Evolutionary conservation across 1,140 invertebrate genomes (phyloP), one percentile per base, ranked within the genome.

Genomic region (Belonocnema kinseyi): DNA sequence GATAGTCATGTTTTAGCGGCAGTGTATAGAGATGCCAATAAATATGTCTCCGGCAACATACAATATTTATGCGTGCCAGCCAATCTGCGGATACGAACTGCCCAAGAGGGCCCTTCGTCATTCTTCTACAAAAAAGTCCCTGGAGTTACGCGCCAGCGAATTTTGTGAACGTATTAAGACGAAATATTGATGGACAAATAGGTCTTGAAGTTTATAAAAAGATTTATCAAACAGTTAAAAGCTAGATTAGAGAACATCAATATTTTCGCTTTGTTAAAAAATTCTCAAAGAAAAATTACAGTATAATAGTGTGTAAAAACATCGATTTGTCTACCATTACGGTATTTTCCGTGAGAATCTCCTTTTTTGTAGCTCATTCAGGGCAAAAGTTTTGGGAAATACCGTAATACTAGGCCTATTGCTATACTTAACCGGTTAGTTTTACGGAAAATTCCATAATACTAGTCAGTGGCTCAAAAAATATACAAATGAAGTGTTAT

Each of bases 51-150:
- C 71, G 83, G 33, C 83, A 83, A 78, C 86, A 89, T 90, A 88
- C 87, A 90, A 90, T 90, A 90, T 90, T 89, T 88, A 90, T 90
- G 88, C 75, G 81, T 77, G 83, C 80, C 81, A 52, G 84, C 81
- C 83, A 85, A 85, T 85, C 84, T 86, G 85, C 82, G 83, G 84
- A 85, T 87, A 85, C 80, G 78, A 74, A 77, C 61, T 53, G 77
- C 61, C 75, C 61, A 71, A 70, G 58, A 78, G 80, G 77, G 77
- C 76, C 86, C 79, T 70, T 80, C 80, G 81, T 80, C 79, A 76
- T 76, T 71, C 77, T 33, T 52, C 46, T 46, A 58, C 82, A 84
- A 88, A 88, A 86, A 84, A 80, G 51, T 61, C 21, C 52, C 54
- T 61, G 46, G 54, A 81, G 80, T 82, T 81, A 81, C 79, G 82